Base-by-base conservation (phyloP, 2,113 vertebrate genomes). In the Micronycteris hirsuta region DNA sequence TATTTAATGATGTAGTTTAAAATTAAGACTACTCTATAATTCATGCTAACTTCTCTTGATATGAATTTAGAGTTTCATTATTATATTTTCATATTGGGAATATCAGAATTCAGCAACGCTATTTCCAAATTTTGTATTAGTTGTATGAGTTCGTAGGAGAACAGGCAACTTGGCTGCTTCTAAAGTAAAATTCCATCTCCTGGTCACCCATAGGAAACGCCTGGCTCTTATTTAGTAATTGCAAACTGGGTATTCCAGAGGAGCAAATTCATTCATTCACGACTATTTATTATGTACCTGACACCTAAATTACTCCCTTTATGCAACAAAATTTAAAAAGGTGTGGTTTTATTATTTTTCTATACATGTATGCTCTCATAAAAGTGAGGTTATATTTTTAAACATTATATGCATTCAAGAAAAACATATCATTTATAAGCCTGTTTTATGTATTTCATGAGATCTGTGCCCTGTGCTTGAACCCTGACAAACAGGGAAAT, bases 361-460 rank as follows among this genome's bases (percentile, higher is more conserved):
- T 92, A 91, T 87, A 92, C 61, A 47, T 91, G 36, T 73, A 61
- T n/a, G 54, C 14, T 38, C 92, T 77, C 86, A 49, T 91, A 89
- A 96, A 97, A 93, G 67, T 71, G 17, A 94, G 80, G 91, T 95
- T 86, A 82, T 76, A 97, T 81, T 97, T 96, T 97, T 89, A 97
- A 96, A 97, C 83, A 89, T 67, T 93, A 45, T 56, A 94, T 94
- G 28, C 22, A 93, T 65, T 96, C 63, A 94, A 93, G 93, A 89
- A 96, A 97, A 97, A 95, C 74, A 74, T 74, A 96, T 58, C 78
- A 96, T 63, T 86, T 95, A 45, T 93, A 95, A 93, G 52, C 17
- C 61, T 49, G n/a, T 96, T 94, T 95, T 95, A 82, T 94, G 86
- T 92, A 95, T 90, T 97, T 97, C 93, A 95, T 65, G 80, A 97